phyloP scores from a whole-genome alignment of 1,140 invertebrate genomes.

The Limonius californicus region DNA sequence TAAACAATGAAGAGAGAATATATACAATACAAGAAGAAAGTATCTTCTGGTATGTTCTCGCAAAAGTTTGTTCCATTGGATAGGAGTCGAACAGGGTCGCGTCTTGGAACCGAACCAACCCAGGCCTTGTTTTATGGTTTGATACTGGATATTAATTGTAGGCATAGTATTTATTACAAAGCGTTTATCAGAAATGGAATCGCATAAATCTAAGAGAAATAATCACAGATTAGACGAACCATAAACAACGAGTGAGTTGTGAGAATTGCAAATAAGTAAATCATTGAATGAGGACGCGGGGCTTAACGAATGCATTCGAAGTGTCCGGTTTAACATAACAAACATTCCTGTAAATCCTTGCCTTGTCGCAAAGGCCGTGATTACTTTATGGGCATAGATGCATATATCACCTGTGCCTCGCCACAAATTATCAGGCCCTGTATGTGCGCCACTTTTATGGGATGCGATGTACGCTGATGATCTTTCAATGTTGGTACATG shows the following conservation, averaged over 20 bases:
- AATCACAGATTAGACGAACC: background rate
- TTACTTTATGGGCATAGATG: background rate
- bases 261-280: conserved; percentile 13
- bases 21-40: too few species aligned
- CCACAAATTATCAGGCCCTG: background rate
- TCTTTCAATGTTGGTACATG: too few species aligned
- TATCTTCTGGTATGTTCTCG: too few species aligned
- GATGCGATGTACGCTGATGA: too few species aligned
- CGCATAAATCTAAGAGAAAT: conserved; percentile 4
- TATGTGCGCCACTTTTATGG: background rate
- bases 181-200: conserved; percentile 6
- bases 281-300: conserved; percentile 9
- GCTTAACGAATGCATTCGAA: conserved; percentile 14
- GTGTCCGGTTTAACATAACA: conserved; percentile 8
- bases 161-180: background rate
- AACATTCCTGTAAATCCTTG: conserved; percentile 11
- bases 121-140: background rate
- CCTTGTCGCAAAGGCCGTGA: background rate
- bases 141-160: background rate
- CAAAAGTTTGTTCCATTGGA: too few species aligned
- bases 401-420: background rate
- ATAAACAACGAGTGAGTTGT: conserved; percentile 11
- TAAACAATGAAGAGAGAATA: too few species aligned
- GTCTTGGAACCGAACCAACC: background rate
- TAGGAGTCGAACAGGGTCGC: too few species aligned